phyloP scores from a whole-genome alignment of 2,888 invertebrate genomes.

The Pollenia labialis region DNA sequence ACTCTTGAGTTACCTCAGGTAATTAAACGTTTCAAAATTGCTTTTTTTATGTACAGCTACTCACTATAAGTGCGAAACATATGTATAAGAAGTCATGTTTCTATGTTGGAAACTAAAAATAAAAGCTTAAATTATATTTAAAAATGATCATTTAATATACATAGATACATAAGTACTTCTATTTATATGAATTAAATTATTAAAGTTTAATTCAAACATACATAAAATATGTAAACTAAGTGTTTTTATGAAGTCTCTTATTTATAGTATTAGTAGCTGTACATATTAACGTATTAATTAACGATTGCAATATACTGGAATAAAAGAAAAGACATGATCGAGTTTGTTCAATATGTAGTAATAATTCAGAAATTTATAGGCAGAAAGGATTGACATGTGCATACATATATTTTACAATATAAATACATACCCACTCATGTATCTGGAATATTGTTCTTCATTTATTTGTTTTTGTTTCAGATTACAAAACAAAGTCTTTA shows the following conservation, averaged over 20 bases:
- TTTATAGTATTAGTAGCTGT: neutral
- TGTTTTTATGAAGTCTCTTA: too few species aligned
- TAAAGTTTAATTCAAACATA: too few species aligned
- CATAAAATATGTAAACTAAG: too few species aligned
- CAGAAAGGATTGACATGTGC: neutral
- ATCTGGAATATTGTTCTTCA: constrained; percentile 24
- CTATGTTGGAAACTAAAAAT: too few species aligned
- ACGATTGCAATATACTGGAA: neutral
- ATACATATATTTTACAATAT: neutral
- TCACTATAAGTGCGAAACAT: too few species aligned
- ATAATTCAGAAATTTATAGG: neutral
- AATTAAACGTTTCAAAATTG: constrained; percentile 77
- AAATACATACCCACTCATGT: neutral
- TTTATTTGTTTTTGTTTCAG: constrained; percentile 59
- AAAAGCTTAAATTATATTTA: too few species aligned
- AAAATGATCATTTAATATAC: too few species aligned
- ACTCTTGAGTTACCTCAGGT: constrained; percentile 93
- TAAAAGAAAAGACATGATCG: constrained; percentile 57
- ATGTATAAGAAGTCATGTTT: too few species aligned
- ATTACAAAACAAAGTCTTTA: constrained; percentile 46
- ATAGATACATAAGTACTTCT: too few species aligned
- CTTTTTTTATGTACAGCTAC: too few species aligned
- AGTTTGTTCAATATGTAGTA: constrained; percentile 4
- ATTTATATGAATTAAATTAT: too few species aligned
- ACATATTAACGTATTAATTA: neutral